phyloP scores from a whole-genome alignment of 2,113 vertebrate species.

The Galbula dea region DNA sequence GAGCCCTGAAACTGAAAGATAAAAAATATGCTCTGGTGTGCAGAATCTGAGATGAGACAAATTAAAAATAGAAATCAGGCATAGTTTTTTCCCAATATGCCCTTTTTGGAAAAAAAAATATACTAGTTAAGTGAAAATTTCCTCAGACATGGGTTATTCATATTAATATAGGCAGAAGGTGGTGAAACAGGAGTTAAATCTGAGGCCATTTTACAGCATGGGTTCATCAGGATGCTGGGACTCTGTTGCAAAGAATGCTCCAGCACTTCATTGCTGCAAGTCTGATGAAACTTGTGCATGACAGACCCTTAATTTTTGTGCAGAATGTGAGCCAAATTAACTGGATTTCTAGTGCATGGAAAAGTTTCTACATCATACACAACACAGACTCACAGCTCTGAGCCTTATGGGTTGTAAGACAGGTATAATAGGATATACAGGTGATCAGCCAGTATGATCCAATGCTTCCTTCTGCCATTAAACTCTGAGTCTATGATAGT shows the following conservation, averaged over 20 bases:
- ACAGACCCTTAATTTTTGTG: fast-evolving
- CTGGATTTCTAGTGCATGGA: background rate
- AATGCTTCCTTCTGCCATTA: background rate
- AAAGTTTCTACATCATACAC: background rate
- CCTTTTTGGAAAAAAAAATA: background rate
- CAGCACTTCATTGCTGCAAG: background rate
- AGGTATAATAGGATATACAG: background rate
- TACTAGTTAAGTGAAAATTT: background rate
- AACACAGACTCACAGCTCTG: background rate
- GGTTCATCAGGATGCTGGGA: no score
- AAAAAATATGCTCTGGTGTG: background rate
- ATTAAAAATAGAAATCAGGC: background rate
- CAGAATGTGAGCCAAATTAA: background rate
- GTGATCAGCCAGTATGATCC: background rate
- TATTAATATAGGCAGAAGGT: background rate
- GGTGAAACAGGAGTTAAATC: background rate
- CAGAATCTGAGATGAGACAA: background rate
- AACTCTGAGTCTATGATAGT: background rate
- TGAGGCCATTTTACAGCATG: background rate
- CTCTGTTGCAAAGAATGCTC: background rate
- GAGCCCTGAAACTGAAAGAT: background rate
- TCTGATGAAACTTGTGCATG: background rate
- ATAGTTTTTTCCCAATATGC: background rate
- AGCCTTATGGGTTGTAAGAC: background rate
- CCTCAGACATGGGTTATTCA: background rate